A percentile compares a stretch with the other conserved stretches of the same genome.
These are phyloP conservation scores for Hypotaenidia okinawae DNA, from an alignment of 2,797 vertebrate species.

Conservation along the genomic window DNA sequence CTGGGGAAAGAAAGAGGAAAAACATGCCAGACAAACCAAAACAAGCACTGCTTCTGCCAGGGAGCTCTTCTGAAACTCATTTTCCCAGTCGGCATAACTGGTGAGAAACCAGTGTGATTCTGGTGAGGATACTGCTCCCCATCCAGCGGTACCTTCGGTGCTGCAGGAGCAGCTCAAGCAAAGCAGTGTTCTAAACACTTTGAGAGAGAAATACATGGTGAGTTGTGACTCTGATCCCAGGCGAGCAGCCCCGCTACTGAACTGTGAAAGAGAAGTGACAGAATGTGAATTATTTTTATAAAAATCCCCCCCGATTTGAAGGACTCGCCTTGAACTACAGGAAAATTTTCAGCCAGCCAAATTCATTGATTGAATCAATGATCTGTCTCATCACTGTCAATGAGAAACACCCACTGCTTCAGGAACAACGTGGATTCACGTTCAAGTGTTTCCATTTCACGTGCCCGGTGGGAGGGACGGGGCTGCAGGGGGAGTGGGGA, in stretches of 20 bases:
- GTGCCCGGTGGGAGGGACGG: background rate
- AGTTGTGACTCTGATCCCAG: background rate
- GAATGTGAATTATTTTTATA: conserved; percentile 78
- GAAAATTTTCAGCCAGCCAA: conserved; percentile 34
- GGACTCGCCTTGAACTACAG: conserved; percentile 46
- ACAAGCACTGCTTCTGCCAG: background rate
- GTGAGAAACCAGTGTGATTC: background rate
- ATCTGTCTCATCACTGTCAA: background rate
- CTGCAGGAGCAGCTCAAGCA: background rate
- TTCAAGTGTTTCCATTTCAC: conserved; percentile 36
- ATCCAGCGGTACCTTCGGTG: background rate
- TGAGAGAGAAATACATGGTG: background rate
- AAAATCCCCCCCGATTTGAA: conserved; percentile 69
- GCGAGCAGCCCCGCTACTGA: conserved; percentile 28
- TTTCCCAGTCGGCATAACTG: background rate
- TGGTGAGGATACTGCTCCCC: background rate
- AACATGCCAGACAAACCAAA: background rate
- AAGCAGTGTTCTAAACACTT: conserved; percentile 24
- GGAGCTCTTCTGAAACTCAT: background rate
- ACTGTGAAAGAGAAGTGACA: conserved; percentile 80
- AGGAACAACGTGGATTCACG: conserved; percentile 3
- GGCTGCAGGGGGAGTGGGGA: background rate
- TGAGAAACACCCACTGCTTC: background rate
- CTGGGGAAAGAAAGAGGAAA: background rate
- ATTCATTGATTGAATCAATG: conserved; percentile 54